Percentiles rank a stretch among this genome's conserved stretches.
Conservation (phyloP, 1,140 invertebrate genomes). For the Drosophila tristis region DNA sequence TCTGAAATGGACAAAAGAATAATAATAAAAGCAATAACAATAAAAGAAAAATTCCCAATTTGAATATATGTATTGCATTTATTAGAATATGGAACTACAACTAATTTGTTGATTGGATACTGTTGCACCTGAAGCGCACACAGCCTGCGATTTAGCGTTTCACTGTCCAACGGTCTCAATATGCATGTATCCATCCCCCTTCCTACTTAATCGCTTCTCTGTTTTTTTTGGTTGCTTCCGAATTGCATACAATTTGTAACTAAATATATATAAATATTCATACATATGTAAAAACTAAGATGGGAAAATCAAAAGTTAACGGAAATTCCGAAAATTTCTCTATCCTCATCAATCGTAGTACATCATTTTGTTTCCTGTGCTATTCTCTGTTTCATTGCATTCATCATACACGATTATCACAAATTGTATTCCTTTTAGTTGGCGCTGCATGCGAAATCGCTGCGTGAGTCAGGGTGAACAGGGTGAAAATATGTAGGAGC, state of each 20-base stretch:
- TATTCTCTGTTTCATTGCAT: conserved; percentile 2
- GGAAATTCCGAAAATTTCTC: conserved; percentile 31
- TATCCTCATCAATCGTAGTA: not conserved
- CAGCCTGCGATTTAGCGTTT: conserved; percentile 14
- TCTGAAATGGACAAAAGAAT: too few species aligned
- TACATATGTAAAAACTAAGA: conserved; percentile 36
- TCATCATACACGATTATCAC: conserved; percentile 42
- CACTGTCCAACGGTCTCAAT: conserved; percentile 37
- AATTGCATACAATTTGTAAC: conserved; percentile 40
- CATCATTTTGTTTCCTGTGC: not conserved
- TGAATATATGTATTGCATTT: conserved; percentile 53
- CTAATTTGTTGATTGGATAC: conserved; percentile 48
- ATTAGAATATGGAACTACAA: conserved; percentile 52
- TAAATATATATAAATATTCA: conserved; percentile 38
- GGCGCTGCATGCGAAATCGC: conserved; percentile 26
- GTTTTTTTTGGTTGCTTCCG: conserved; percentile 12
- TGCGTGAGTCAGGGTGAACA: conserved; percentile 33
- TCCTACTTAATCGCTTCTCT: conserved; percentile 45
- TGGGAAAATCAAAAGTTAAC: conserved; percentile 4
- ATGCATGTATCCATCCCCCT: conserved; percentile 22
- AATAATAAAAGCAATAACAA: conserved; percentile 4
- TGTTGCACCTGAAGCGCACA: conserved; percentile 14
- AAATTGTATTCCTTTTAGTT: conserved; percentile 61
- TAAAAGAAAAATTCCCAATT: conserved; percentile 11
- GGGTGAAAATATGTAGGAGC: conserved; percentile 23